Conservation (phyloP, 1,140 invertebrate genomes). For the Bombus polaris region DNA sequence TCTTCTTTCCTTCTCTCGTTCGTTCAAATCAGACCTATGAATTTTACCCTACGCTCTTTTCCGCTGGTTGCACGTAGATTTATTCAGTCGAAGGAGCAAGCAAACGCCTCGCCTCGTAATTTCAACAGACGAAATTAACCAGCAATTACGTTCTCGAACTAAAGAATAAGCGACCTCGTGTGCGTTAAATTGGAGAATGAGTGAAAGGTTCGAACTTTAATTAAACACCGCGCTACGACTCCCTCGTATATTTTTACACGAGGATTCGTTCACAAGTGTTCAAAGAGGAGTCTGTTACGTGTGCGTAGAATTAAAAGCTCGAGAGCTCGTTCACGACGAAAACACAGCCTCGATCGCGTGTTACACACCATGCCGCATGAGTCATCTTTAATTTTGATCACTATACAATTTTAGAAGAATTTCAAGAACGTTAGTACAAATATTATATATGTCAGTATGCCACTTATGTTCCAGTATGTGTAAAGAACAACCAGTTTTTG, state of each 20-base stretch:
- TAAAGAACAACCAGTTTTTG: neutral
- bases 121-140: neutral
- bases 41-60: neutral
- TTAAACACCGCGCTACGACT: conserved; percentile 6
- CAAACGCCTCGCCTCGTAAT: neutral
- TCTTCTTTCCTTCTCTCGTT: neutral
- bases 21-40: neutral
- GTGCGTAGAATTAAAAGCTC: conserved; percentile 33
- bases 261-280: conserved; percentile 28
- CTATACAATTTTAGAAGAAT: conserved; percentile 72
- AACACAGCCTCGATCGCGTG: conserved; percentile 30
- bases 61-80: neutral
- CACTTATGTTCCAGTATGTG: neutral
- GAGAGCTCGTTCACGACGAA: conserved; percentile 30
- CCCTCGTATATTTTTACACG: conserved; percentile 34
- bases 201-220: conserved; percentile 30
- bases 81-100: neutral
- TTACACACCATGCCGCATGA: conserved; percentile 34
- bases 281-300: conserved; percentile 16
- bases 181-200: neutral
- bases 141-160: neutral
- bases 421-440: conserved; percentile 31
- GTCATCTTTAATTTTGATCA: conserved; percentile 33
- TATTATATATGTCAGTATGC: no score
- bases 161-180: neutral